Percentiles rank a stretch among this genome's conserved stretches.
These are phyloP conservation scores for human (Homo sapiens) DNA, from an alignment of 2,113 vertebrate genomes.

Conservation along the genomic window GRCh38 chr4:72567001-72567500, in stretches of 20 bases:
- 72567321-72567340: conserved; percentile 28
- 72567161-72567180: background rate
- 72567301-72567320: conserved; percentile 42
- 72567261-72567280: conserved; percentile 15
- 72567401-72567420: conserved; percentile 78
- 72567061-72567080: background rate
- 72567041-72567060: background rate
- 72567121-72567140: background rate
- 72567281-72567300: conserved; percentile 40
- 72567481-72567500: conserved; percentile 60
- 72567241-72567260: background rate
- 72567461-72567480: conserved; percentile 52
- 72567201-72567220: background rate
- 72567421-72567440: conserved; percentile 75
- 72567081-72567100: background rate
- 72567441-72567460: conserved; percentile 51
- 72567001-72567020: background rate
- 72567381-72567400: conserved; percentile 80
- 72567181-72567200: background rate
- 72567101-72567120: background rate
- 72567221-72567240: conserved; percentile 12
- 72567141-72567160: background rate
- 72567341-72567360: conserved; percentile 71
- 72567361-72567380: conserved; percentile 83
- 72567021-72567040: background rate